phyloP scores from a whole-genome alignment of 2,888 invertebrate genomes.

The Colostygia pectinataria region DNA sequence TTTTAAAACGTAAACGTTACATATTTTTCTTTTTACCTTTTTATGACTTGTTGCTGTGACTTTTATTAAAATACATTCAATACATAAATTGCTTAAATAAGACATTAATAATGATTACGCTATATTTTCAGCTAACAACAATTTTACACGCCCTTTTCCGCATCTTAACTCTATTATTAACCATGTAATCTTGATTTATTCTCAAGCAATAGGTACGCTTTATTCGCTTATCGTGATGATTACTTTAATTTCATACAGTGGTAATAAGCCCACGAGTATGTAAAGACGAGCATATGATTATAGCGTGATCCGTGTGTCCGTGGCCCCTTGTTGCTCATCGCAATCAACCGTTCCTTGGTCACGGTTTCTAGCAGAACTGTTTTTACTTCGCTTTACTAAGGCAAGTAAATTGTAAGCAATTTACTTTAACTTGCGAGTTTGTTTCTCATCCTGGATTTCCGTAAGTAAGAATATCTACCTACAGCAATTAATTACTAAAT shows the following conservation, averaged over 20 bases:
- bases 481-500: too few relatives aligned
- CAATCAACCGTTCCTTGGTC: constrained; percentile 46
- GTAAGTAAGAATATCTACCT: too few relatives aligned
- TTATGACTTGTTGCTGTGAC: too few relatives aligned
- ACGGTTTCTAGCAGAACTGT: constrained; percentile 46
- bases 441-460: constrained; percentile 29
- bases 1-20: too few relatives aligned
- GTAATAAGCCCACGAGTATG: constrained; percentile 10
- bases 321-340: constrained; percentile 44
- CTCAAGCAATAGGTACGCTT: constrained; percentile 13
- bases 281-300: constrained; percentile 39
- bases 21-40: too few relatives aligned
- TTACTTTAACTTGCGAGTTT: constrained; percentile 29
- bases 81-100: too few relatives aligned
- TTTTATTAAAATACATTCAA: too few relatives aligned
- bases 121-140: not conserved
- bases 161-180: constrained; percentile 11
- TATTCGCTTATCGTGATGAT: constrained; percentile 37
- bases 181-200: constrained; percentile 13
- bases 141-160: not conserved
- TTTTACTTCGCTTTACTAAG: constrained; percentile 18
- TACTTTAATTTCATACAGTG: constrained; percentile 39
- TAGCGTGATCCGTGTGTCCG: constrained; percentile 45
- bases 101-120: not conserved
- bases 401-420: too few relatives aligned